Evolutionary conservation across 2,113 vertebrate species (phyloP).

Genomic region (Ornithorhynchus anatinus): DNA sequence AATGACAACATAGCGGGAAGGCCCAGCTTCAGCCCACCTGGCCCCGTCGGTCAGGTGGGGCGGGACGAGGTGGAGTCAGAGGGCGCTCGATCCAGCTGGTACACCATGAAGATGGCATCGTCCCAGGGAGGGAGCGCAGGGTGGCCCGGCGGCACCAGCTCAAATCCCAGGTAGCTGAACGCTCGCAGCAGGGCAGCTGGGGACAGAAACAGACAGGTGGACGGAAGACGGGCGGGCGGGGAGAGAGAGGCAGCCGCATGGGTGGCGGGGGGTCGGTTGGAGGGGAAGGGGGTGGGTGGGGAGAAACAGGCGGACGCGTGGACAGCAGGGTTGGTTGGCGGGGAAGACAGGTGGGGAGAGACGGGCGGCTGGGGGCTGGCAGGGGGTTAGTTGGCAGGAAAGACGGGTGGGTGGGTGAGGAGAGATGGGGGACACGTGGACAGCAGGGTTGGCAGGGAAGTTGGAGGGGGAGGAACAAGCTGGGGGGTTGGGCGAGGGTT

Average conservation of each 20-base stretch:
- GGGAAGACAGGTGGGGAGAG: too few species aligned
- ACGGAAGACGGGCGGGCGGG: neutral
- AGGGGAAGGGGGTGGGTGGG: neutral
- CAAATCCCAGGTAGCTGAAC: conserved; percentile 66
- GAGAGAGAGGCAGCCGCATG: neutral
- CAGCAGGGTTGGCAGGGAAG: too few species aligned
- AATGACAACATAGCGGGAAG: too few species aligned
- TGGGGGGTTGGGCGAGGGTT: too few species aligned
- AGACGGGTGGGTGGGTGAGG: too few species aligned
- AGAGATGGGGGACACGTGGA: too few species aligned
- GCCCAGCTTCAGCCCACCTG: rapidly evolving
- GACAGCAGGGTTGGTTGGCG: too few species aligned
- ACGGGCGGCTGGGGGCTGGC: too few species aligned
- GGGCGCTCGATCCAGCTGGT: conserved; percentile 52
- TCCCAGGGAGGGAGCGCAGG: conserved; percentile 54
- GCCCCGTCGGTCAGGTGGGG: neutral
- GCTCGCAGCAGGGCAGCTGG: conserved; percentile 59
- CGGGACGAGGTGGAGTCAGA: neutral
- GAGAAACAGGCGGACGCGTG: too few species aligned
- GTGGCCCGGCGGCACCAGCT: conserved; percentile 51
- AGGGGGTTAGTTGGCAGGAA: too few species aligned
- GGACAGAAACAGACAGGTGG: neutral
- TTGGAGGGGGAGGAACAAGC: too few species aligned
- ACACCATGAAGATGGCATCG: conserved; percentile 63
- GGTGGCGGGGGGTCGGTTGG: neutral